phyloP scores from a whole-genome alignment of 2,888 invertebrate genomes.

The Seira musarum region DNA sequence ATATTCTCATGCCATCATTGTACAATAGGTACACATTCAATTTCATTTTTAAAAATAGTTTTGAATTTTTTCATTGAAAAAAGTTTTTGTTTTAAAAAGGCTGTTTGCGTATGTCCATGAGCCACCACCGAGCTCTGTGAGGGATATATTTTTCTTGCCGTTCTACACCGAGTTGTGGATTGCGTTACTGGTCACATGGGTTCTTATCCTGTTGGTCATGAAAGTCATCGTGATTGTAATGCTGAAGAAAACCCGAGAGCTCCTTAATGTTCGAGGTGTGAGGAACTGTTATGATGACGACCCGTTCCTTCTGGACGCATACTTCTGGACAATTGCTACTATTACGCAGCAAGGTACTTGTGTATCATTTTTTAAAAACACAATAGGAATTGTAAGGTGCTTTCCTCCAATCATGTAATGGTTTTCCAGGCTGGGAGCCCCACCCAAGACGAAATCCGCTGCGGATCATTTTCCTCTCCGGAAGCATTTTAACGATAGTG shows the following conservation, averaged over 20 bases:
- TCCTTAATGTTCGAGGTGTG: background rate
- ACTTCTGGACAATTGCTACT: constrained; percentile 37
- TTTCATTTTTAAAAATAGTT: background rate
- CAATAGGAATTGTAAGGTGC: too few species aligned
- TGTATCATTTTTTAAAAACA: too few species aligned
- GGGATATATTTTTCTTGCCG: constrained; percentile 31
- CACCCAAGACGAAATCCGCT: constrained; percentile 23
- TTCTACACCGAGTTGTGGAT: constrained; percentile 42
- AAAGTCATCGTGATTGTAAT: background rate
- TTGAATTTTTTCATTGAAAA: background rate
- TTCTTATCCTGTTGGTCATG: constrained; percentile 19
- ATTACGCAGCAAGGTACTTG: constrained; percentile 41
- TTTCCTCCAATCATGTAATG: background rate
- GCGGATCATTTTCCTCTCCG: constrained; percentile 21
- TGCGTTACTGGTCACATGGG: constrained; percentile 29
- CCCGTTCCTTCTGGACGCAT: constrained; percentile 6
- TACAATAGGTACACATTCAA: constrained; percentile 18
- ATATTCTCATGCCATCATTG: constrained; percentile 35
- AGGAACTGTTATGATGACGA: background rate
- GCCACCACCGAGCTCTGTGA: constrained; percentile 31
- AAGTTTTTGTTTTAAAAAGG: constrained; percentile 12
- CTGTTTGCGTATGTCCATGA: constrained; percentile 40
- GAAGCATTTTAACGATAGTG: constrained; percentile 14
- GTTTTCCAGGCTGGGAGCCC: constrained; percentile 29
- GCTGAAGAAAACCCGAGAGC: background rate